Base-by-base conservation (phyloP, 1,140 invertebrate genomes). In the Caenorhabditis briggsae region DNA sequence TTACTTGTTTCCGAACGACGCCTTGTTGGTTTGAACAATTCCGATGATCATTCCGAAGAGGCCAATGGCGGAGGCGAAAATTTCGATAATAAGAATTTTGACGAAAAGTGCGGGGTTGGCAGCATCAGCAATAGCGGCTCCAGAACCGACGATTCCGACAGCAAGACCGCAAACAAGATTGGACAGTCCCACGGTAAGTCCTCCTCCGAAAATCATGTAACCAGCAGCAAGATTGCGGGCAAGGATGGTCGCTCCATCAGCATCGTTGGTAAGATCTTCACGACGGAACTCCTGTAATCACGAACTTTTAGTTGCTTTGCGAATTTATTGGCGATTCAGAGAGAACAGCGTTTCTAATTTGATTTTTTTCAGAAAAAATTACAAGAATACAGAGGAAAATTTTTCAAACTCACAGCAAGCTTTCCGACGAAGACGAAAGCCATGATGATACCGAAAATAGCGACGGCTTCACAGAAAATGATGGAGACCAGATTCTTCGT, bases 401-500 rank as follows among this genome's bases (percentile, higher is more conserved):
- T 58, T 2, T 53, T 53, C 50, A 74, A 56, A 55, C 84, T 86
- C 41, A 61, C 84, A 41, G 84, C 95, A 87, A 97, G 93, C 91
- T 95, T 94, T 89, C 96, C 96, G 82, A 96, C 96, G 56, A 98
- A 94, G 43, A 99, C 96, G 92, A 99, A 98, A 48, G 97, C 97
- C 91, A 97, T 97, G 91, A 98, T 98, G 33, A 99, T 94, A n/a
- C 97, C 97, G 93, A 98, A 99, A 93, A 99, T 99, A 83, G 97
- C 97, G 0, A 99, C 97, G 90, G 97, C 97, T 94, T 99, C 97
- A 93, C 97, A 99, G 94, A 99, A 98, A 93, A 99, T 98, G 91
- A 99, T 97, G 82, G 97, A 98, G 91, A 99, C 98, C 90, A 99
- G 95, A 94, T 99, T 99, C 93, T 99, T 99, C 70, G 98, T 99